Percentiles rank a stretch among this genome's conserved stretches.
Conservation (phyloP, 2,113 vertebrate species). For the Harpagus bidentatus region DNA sequence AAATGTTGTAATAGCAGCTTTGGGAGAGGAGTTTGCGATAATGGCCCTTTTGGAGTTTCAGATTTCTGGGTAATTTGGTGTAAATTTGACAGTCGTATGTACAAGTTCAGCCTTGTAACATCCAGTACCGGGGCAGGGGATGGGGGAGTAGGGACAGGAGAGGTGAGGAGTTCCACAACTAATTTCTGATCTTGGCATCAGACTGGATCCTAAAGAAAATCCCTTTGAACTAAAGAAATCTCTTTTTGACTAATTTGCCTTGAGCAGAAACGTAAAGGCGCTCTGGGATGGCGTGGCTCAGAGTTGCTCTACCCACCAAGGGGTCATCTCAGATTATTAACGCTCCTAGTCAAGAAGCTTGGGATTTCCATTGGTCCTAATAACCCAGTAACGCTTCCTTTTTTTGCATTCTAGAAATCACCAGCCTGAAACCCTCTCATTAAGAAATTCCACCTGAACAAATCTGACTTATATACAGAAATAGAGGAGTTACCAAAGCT, state of each 20-base stretch:
- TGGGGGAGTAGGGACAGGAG: neutral
- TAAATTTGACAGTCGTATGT: neutral
- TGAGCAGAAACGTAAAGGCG: fast-evolving
- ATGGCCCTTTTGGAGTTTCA: neutral
- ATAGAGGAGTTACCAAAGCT: neutral
- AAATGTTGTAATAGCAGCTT: neutral
- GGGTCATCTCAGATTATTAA: neutral
- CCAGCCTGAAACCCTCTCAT: neutral
- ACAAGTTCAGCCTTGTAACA: neutral
- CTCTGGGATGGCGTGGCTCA: neutral
- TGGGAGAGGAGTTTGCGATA: neutral
- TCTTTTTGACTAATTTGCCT: neutral
- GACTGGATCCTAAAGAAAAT: neutral
- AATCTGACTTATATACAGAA: neutral
- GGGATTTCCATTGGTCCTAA: neutral
- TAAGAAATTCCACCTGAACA: neutral
- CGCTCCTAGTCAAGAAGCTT: neutral
- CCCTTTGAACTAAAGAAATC: neutral
- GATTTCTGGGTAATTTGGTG: neutral
- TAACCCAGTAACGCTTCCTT: neutral
- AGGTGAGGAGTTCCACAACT: neutral
- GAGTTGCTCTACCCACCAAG: neutral
- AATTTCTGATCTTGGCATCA: fast-evolving
- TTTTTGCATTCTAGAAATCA: neutral
- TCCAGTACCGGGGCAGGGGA: neutral